Base-by-base conservation (phyloP, 2,113 vertebrate genomes). In the Peucedramus taeniatus region DNA sequence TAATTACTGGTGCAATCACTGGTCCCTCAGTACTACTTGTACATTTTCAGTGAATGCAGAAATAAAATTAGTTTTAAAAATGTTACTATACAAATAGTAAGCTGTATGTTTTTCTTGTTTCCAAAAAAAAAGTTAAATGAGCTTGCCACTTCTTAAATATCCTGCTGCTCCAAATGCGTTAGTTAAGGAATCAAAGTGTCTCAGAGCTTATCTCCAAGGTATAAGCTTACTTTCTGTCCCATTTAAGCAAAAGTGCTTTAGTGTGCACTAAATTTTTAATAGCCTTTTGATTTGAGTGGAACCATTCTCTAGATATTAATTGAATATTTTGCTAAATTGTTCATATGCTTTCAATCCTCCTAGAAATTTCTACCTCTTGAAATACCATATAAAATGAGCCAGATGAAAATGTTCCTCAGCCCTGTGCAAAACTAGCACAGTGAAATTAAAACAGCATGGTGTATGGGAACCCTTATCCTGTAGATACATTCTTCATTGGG, bases 41-140 rank as follows among this genome's bases (percentile, higher is more conserved):
- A 93, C 91, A 88, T 96, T 89, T 94, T 96, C 31, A 89, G 42
- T 82, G 61, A 95, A n/a, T 16, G 23, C 11, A 47, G 61, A 84
- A 14, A 74, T 69, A 66, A 91, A 89, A 39, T 68, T 60, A 68
- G 19, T 83, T 81, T 92, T 30, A 82, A 66, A 60, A 83, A n/a
- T 35, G 24, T 53, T 22, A 49, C 26, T 2, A 24, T 78, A 42
- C 3, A 68, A 93, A 69, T 18, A n/a, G 5, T 64, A 86, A 61
- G 26, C 44, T 79, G 69, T 39, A 17, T 37, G 30, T 77, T 93
- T 75, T 81, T 66, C 28, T 70, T 90, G 27, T 93, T 90, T 90
- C 45, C 37, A 84, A 59, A 51, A 40, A 40, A 10, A 50, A 89
- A 50, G 19, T 63, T 94, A 83, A 97, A 93, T 51, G 19, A 94